A percentile compares a stretch with the other conserved stretches of the same genome.
These are phyloP conservation scores for Diarsia dahlii DNA, from an alignment of 2,888 invertebrate species.

Conservation along the genomic window DNA sequence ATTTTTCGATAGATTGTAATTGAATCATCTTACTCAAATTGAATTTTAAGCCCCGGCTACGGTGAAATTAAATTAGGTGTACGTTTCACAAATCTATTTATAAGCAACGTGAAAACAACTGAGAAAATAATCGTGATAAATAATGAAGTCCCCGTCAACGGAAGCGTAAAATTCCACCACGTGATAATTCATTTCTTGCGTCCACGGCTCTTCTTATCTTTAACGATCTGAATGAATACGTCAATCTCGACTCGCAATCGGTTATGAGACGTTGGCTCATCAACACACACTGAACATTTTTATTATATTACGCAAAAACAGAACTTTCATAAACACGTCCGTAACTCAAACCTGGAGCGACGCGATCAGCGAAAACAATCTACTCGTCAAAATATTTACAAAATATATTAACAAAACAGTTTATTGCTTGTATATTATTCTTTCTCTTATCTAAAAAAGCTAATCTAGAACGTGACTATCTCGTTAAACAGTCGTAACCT, in stretches of 20 bases:
- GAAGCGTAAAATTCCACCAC: constrained; percentile 76
- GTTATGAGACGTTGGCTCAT: constrained; percentile 70
- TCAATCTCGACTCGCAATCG: constrained; percentile 80
- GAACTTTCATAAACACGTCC: constrained; percentile 71
- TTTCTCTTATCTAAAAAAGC: constrained; percentile 80
- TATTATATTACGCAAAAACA: constrained; percentile 74
- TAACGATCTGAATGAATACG: constrained; percentile 79
- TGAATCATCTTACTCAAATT: constrained; percentile 76
- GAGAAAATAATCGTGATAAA: constrained; percentile 63
- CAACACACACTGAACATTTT: constrained; percentile 66
- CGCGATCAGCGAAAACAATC: constrained; percentile 74
- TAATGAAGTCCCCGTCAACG: constrained; percentile 69
- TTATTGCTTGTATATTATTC: constrained; percentile 83
- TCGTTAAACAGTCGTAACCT: constrained; percentile 78
- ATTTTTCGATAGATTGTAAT: constrained; percentile 82
- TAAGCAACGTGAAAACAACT: constrained; percentile 48
- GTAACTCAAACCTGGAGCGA: constrained; percentile 78
- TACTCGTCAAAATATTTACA: constrained; percentile 83
- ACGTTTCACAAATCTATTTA: constrained; percentile 55
- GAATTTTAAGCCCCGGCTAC: constrained; percentile 72
- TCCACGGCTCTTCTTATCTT: constrained; percentile 71
- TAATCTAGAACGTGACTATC: constrained; percentile 87
- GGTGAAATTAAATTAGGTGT: constrained; percentile 53
- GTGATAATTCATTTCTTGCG: constrained; percentile 78
- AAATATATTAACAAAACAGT: constrained; percentile 85